Evolutionary conservation across 1,140 invertebrate species (phyloP).

Genomic region (Zaprionus africanus): DNA sequence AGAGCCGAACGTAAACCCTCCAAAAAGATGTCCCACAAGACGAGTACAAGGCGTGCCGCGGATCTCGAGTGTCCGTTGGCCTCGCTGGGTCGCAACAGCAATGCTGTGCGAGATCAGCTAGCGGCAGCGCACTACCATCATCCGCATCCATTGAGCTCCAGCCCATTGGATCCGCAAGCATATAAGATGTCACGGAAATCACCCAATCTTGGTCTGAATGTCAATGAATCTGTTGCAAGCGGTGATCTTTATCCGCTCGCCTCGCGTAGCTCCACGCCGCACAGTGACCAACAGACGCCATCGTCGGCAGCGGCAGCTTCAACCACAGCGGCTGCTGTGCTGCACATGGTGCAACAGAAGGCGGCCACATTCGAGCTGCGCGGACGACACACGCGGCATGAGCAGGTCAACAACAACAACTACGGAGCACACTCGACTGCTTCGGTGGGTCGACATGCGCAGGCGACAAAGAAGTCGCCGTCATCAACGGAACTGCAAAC

Average conservation of each 20-base stretch:
- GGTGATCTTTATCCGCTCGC: conserved; percentile 40
- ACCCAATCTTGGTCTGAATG: conserved; percentile 69
- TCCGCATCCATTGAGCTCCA: conserved; percentile 84
- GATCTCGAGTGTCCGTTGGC: conserved; percentile 86
- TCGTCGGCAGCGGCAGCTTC: conserved; percentile 28
- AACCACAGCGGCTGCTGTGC: conserved; percentile 45
- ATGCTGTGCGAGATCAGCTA: conserved; percentile 77
- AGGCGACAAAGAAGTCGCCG: conserved; percentile 40
- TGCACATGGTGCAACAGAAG: conserved; percentile 80
- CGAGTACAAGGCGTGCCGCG: conserved; percentile 69
- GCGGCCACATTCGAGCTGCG: conserved; percentile 83
- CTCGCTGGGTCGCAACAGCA: conserved; percentile 86
- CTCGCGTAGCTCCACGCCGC: conserved; percentile 54
- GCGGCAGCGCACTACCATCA: conserved; percentile 78
- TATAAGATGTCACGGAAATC: conserved; percentile 85
- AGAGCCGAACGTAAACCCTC: neutral
- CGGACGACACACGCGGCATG: conserved; percentile 60
- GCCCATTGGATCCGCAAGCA: conserved; percentile 84
- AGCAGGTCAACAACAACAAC: conserved; percentile 29
- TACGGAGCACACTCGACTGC: conserved; percentile 65
- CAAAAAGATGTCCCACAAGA: conserved; percentile 76
- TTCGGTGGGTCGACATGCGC: conserved; percentile 52
- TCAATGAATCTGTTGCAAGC: conserved; percentile 57
- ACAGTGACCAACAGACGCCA: conserved; percentile 46
- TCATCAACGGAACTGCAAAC: conserved; percentile 36